Percentiles rank a stretch among this genome's conserved stretches.
These are phyloP conservation scores for Laticauda laticaudata DNA, from an alignment of 2,113 vertebrate species.

Conservation along the genomic window DNA sequence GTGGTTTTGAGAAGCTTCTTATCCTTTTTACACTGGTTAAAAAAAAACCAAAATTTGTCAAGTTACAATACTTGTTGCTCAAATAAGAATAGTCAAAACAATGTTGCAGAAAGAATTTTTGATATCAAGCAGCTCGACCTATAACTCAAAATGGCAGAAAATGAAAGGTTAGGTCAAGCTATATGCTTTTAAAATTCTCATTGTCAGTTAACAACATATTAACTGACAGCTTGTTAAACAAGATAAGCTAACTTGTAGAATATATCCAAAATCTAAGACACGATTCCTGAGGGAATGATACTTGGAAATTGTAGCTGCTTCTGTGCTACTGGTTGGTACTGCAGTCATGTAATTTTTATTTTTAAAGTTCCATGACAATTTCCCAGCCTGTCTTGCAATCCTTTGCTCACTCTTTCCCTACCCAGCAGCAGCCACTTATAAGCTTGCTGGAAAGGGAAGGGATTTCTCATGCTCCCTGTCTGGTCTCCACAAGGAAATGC, in stretches of 20 bases:
- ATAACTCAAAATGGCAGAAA: not conserved
- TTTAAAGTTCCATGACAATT: not conserved
- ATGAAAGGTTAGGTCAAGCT: not conserved
- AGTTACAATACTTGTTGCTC: not conserved
- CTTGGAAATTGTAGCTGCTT: not conserved
- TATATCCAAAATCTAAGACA: not conserved
- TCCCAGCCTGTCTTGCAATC: not conserved
- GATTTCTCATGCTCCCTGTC: not conserved
- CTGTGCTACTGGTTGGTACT: not conserved
- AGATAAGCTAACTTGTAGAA: not conserved
- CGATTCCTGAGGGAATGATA: not conserved
- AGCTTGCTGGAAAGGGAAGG: not conserved
- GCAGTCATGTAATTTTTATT: not conserved
- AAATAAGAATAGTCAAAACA: not conserved
- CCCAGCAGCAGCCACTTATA: not conserved
- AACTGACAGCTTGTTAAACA: not conserved
- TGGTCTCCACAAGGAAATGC: not conserved
- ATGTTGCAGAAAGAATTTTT: not conserved
- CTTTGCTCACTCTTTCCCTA: not conserved
- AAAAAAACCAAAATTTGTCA: not conserved
- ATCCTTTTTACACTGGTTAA: not conserved
- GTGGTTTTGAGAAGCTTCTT: not conserved
- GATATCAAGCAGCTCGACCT: not conserved
- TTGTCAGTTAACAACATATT: not conserved
- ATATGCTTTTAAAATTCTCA: not conserved